Evolutionary conservation across 1,140 invertebrate species (phyloP).

Genomic region (Callitettix versicolor): DNA sequence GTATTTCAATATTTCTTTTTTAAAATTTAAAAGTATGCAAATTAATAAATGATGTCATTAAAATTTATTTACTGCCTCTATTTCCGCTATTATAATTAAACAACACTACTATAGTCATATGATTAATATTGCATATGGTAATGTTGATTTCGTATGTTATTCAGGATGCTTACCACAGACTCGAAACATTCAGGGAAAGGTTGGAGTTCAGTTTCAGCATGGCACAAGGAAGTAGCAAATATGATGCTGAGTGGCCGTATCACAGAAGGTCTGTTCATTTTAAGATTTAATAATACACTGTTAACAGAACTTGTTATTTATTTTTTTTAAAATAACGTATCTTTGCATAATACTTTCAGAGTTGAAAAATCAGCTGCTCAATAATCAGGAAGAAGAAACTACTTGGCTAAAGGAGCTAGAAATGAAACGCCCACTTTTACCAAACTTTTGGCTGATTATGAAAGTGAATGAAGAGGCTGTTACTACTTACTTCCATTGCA

Average conservation of each 20-base stretch:
- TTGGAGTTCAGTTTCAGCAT: constrained; percentile 17
- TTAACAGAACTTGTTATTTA: background rate
- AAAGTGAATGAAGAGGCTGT: constrained; percentile 47
- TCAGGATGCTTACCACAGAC: too few relatives aligned
- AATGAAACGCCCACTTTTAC: constrained; percentile 40
- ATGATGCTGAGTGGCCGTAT: constrained; percentile 29
- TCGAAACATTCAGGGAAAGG: constrained; percentile 10
- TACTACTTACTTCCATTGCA: constrained; percentile 60
- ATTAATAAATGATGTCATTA: too few relatives aligned
- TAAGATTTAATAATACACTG: constrained; percentile 12
- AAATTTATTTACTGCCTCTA: too few relatives aligned
- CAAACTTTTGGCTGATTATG: constrained; percentile 68
- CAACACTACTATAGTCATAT: too few relatives aligned
- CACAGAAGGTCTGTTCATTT: constrained; percentile 21
- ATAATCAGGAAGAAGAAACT: constrained; percentile 41
- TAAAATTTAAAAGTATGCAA: too few relatives aligned
- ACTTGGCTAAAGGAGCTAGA: constrained; percentile 46
- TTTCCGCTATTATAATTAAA: too few relatives aligned
- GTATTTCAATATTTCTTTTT: too few relatives aligned
- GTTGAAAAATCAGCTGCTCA: too few relatives aligned
- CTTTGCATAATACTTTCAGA: too few relatives aligned
- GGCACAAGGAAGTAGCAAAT: constrained; percentile 31
- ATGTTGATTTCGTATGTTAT: too few relatives aligned
- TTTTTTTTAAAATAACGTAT: too few relatives aligned
- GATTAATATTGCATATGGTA: too few relatives aligned